Base-by-base conservation (phyloP, 1,140 invertebrate species). In the Aphidius ervi region DNA sequence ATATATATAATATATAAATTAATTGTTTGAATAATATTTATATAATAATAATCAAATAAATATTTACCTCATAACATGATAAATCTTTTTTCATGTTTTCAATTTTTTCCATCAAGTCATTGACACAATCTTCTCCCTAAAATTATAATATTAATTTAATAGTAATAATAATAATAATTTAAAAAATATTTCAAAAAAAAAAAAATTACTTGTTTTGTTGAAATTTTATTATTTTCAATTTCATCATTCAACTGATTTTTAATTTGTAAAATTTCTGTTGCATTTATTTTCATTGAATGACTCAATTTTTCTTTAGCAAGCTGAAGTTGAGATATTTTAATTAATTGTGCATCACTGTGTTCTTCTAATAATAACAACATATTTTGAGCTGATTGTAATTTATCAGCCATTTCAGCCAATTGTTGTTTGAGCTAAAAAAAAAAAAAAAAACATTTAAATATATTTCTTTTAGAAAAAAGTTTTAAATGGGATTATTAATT, bases 351-450 rank as follows among this genome's bases (percentile, higher is more conserved):
- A 46, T 78, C 77, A 48, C 69, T 70, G 23, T 62, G 63, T 58
- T 78, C 74, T 61, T 78, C 76, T 39, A 77, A 55, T 59, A 64
- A 55, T 5, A 79, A 59, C 31, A 79, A 42, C 56, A 74, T 62
- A 23, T 64, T 39, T 20, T 70, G 73, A 2, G 69, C 67, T 31
- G 71, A 67, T 7, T 16, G 61, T 4, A 78, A 54, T 60, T 68
- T 73, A 0, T 42, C 50, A 39, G 67, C 64, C 72, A 78, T 76
- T 66, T 73, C 61, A 5, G 69, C 63, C n/a, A 78, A 63, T 31
- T 71, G 70, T 16, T 56, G 56, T 49, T 69, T 71, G 39, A 77
- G 58, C 76, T 77, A 4, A 56, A 52, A 56, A 53, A 43, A 49
- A 1, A 16, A 16, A 16, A 16, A 16, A 16, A 16, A 16, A 16